Percentiles rank a stretch among this genome's conserved stretches.
These are phyloP conservation scores for Gobionotothen gibberifrons DNA, from an alignment of 2,797 vertebrate genomes.

Conservation along the genomic window DNA sequence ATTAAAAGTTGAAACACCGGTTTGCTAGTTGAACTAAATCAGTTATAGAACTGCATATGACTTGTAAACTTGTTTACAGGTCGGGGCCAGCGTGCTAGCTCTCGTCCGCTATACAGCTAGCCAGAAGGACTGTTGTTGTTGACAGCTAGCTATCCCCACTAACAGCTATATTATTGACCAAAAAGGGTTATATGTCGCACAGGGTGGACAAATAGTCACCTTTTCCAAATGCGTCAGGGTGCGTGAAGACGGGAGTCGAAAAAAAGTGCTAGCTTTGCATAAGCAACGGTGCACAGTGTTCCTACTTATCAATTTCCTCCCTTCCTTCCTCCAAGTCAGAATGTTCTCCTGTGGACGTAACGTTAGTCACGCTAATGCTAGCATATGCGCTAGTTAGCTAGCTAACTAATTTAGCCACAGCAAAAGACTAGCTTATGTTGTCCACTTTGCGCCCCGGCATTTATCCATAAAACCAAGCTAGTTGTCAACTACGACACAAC, in stretches of 20 bases:
- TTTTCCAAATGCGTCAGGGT: slow-evolving; percentile 59
- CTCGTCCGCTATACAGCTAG: slow-evolving; percentile 30
- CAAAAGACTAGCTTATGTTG: slow-evolving; percentile 5
- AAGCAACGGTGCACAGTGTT: slow-evolving; percentile 47
- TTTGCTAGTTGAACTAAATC: neutral
- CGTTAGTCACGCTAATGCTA: slow-evolving; percentile 58
- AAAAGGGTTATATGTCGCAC: slow-evolving; percentile 45
- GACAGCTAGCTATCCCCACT: slow-evolving; percentile 41
- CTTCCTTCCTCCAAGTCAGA: slow-evolving; percentile 70
- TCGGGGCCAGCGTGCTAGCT: slow-evolving; percentile 60
- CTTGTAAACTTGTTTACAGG: slow-evolving; percentile 52
- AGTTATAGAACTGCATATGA: neutral
- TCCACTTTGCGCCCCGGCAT: neutral
- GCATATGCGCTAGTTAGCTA: slow-evolving; percentile 22
- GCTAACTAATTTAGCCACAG: slow-evolving; percentile 19
- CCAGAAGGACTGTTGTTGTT: slow-evolving; percentile 38
- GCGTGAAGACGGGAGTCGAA: slow-evolving; percentile 10
- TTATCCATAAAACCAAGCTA: neutral
- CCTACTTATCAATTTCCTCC: slow-evolving; percentile 63
- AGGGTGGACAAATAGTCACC: slow-evolving; percentile 18
- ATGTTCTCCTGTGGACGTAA: slow-evolving; percentile 43
- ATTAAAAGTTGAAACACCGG: neutral
- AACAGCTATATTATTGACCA: slow-evolving; percentile 43
- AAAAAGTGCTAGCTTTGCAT: slow-evolving; percentile 45
- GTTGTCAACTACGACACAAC: neutral